Conservation (phyloP, 2,797 vertebrate genomes). For the Myotis findleyi region DNA sequence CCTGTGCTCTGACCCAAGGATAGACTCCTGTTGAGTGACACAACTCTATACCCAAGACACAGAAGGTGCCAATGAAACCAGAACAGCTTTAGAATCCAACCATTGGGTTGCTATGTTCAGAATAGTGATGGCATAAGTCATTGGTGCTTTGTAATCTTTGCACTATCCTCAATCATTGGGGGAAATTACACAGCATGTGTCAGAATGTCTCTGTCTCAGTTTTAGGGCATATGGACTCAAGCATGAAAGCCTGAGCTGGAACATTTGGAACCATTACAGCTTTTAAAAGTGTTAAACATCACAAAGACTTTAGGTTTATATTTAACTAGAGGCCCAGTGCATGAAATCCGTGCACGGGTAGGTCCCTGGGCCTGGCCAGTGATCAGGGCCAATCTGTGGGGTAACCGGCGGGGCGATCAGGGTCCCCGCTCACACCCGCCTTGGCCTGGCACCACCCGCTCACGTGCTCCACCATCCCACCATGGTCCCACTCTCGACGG, state of each 20-base stretch:
- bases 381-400: too few species aligned
- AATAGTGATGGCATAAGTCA: background rate
- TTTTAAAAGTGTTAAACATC: conserved; percentile 19
- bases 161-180: background rate
- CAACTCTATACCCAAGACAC: background rate
- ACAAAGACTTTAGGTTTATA: background rate
- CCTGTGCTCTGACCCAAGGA: background rate
- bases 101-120: background rate
- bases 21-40: background rate
- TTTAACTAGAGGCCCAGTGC: background rate
- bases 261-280: background rate
- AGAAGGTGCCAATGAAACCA: background rate
- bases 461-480: too few species aligned
- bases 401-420: too few species aligned
- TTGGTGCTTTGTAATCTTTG: conserved; percentile 1
- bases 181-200: background rate
- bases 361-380: too few species aligned
- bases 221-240: background rate
- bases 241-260: background rate
- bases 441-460: too few species aligned
- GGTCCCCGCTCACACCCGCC: too few species aligned
- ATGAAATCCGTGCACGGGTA: too few species aligned
- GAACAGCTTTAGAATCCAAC: background rate
- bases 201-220: conserved; percentile 20
- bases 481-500: accelerated